Percentiles rank a stretch among this genome's conserved stretches.
These are phyloP conservation scores for Diogma glabrata DNA, from an alignment of 2,888 invertebrate species.

Conservation along the genomic window DNA sequence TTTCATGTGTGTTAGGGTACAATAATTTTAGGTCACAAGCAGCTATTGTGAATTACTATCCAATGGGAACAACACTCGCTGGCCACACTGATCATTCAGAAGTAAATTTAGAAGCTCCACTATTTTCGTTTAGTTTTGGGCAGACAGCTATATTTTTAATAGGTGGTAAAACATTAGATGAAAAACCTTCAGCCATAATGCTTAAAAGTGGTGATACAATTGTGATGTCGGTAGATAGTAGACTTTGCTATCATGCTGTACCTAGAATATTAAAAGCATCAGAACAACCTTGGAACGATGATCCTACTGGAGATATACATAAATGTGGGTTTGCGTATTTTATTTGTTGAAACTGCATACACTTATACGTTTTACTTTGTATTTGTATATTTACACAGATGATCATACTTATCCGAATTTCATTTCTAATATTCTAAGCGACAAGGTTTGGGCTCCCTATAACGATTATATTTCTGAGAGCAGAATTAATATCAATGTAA, in stretches of 20 bases:
- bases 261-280: constrained; percentile 62
- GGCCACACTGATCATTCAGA: constrained; percentile 96
- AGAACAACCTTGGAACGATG: constrained; percentile 39
- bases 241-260: constrained; percentile 87
- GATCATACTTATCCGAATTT: constrained; percentile 12
- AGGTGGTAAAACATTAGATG: constrained; percentile 63
- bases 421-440: neutral
- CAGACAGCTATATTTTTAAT: constrained; percentile 89
- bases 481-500: constrained; percentile 87
- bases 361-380: no score
- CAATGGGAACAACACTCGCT: constrained; percentile 80
- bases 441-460: constrained; percentile 28
- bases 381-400: no score
- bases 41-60: constrained; percentile 93
- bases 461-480: constrained; percentile 52
- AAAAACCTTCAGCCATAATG: constrained; percentile 56
- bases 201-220: constrained; percentile 83
- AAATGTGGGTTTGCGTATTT: constrained; percentile 20
- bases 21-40: constrained; percentile 68
- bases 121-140: constrained; percentile 92
- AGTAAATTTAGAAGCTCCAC: constrained; percentile 68
- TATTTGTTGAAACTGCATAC: no score
- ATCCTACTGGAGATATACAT: constrained; percentile 11
- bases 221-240: constrained; percentile 75
- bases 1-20: constrained; percentile 49